phyloP scores from a whole-genome alignment of 2,797 vertebrate genomes.

The Pempheris klunzingeri region DNA sequence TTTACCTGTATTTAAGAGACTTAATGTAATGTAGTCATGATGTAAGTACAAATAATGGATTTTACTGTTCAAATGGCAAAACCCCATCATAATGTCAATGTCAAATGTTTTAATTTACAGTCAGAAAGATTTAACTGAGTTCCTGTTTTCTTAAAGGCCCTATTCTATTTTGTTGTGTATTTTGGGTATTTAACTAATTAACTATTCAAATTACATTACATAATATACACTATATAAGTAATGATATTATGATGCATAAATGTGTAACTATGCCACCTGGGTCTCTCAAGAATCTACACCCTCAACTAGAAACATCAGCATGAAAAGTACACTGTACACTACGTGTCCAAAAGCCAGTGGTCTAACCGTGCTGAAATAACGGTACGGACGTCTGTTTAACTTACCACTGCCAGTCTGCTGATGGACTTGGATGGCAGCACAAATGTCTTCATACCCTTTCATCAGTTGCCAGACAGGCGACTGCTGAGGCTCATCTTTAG shows the following conservation, averaged over 20 bases:
- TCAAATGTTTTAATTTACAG: neutral
- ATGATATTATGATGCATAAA: too few relatives aligned
- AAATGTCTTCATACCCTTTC: slow-evolving; percentile 81
- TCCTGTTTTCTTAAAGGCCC: neutral
- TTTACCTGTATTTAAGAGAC: neutral
- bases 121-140: neutral
- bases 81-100: neutral
- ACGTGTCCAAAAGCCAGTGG: too few relatives aligned
- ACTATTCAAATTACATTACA: too few relatives aligned
- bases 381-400: slow-evolving; percentile 17
- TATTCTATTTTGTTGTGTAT: neutral
- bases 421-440: slow-evolving; percentile 70
- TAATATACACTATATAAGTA: too few relatives aligned
- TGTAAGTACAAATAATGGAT: neutral
- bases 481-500: slow-evolving; percentile 45
- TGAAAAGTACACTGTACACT: too few relatives aligned
- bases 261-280: too few relatives aligned
- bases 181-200: too few relatives aligned
- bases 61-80: too few relatives aligned
- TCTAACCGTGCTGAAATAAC: too few relatives aligned
- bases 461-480: slow-evolving; percentile 85
- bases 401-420: slow-evolving; percentile 74
- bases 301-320: too few relatives aligned
- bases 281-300: too few relatives aligned
- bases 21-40: neutral